Base-by-base conservation (phyloP, 2,797 vertebrate genomes). In the Mormyrops boulengeri region DNA sequence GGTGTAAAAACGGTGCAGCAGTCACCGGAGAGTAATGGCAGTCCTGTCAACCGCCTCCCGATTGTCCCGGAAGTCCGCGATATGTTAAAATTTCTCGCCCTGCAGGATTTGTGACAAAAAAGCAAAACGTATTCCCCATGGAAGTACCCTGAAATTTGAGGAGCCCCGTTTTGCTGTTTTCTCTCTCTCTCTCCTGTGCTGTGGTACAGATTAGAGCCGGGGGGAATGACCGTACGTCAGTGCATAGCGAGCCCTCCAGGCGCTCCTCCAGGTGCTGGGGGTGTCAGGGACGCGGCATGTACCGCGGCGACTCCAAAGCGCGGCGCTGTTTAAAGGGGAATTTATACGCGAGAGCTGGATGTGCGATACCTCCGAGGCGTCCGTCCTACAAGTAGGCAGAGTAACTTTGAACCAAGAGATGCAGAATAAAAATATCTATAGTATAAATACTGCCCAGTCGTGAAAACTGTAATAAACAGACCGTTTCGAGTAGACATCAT, bases 1-100 rank as follows among this genome's bases (percentile, higher is more conserved):
- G 96, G 95, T 96, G 96, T 97, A 97, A 97, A 97, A 97, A 96
- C 93, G 95, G 96, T 95, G 91, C 92, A 90, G 92, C 94, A 93
- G 93, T 97, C 96, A 97, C 93, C 94, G 93, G 93, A 89, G 92
- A 97, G 96, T 95, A 96, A 95, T 95, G 95, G 95, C 93, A 95
- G 92, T 91, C 95, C 92, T 93, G 94, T 95, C 93, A 93, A 93
- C 93, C 95, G 93, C 94, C 95, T 96, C 95, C 94, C 94, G 93
- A 94, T 95, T 91, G 92, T 93, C 93, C 92, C 57, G 94, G 92
- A 94, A 93, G 94, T 95, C 93, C 92, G 91, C 89, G 62, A 90
- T 60, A 93, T 92, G 93, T 38, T 34, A 55, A 38, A 87, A 87
- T 77, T 30, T 41, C 19, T 44, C 30, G 6, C 41, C 30, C 17